Evolutionary conservation across 2,888 invertebrate genomes (phyloP), one percentile per base, ranked within the genome.

Genomic region (Macaria notata): DNA sequence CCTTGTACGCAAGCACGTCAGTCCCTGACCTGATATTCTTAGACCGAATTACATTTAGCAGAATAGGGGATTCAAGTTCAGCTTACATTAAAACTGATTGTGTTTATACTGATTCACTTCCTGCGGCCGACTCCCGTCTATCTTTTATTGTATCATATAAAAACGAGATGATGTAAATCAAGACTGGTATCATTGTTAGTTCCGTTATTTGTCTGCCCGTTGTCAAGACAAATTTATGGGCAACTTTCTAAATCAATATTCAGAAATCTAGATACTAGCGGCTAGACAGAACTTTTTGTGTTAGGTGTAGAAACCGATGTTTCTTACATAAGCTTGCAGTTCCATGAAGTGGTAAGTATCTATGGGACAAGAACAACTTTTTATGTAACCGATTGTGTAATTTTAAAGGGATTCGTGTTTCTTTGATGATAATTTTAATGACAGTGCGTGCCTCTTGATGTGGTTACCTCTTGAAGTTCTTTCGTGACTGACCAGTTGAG

Each of bases 361-460:
- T 39, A n/a, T 31, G 36, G 6, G 44, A 42, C 31, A 3, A 38
- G 38, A 31, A 46, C 33, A 41, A 31, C 19, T 29, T 54, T 9
- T 31, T 8, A 36, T 49, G 36, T 53, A 53, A 49, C 42, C 7
- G 39, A 44, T 56, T 51, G 56, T 48, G 47, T 56, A 44, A 56
- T 44, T 4, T 31, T 31, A 39, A 48, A 56, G 51, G 56, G 51
- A 29, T 45, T 65, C 65, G 72, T 70, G 71, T 61, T 64, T 31
- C 43, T 53, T 49, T 57, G 45, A 57, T 53, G 53, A 57, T 36
- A 30, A 36, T 43, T 52, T 49, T 58, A 49, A 46, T 53, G 49
- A 30, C 47, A 41, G 43, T 41, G 31, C 41, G 33, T 43, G 36
- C 39, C 42, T 48, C 44, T 57, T 55, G 57, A 60, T 63, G 60